These are phyloP conservation scores for Rhaphigaster nebulosa DNA, from an alignment of 2,888 invertebrate genomes.

Conservation along the genomic window DNA sequence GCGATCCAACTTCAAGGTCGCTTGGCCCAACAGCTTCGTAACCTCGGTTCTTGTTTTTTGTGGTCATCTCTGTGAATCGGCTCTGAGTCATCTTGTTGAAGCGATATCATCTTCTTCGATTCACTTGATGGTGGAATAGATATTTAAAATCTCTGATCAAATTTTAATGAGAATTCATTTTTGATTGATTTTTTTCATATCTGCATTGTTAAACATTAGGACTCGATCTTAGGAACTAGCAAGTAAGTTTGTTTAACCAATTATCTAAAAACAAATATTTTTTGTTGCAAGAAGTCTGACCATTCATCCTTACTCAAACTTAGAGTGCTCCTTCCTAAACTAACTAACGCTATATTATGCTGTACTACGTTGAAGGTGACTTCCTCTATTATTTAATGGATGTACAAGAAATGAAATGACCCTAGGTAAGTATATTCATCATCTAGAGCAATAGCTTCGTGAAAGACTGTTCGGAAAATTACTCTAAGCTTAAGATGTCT, in stretches of 20 bases:
- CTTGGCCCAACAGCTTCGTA: neutral
- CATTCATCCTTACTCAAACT: neutral
- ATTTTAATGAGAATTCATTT: no score
- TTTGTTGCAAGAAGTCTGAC: no score
- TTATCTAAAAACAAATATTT: no score
- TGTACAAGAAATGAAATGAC: neutral
- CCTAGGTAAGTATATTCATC: neutral
- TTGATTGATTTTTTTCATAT: neutral
- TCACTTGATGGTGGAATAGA: no score
- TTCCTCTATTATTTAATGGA: neutral
- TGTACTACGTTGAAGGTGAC: neutral
- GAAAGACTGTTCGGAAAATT: neutral
- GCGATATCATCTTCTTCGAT: neutral
- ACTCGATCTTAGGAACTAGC: no score
- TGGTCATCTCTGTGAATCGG: neutral
- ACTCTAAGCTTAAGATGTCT: neutral
- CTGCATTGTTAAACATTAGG: no score
- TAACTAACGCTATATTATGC: neutral
- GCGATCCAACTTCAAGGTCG: constrained; percentile 26
- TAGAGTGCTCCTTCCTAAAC: neutral
- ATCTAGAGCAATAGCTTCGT: neutral
- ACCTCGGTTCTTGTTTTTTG: constrained; percentile 10
- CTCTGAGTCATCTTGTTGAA: neutral
- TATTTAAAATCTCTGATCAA: no score
- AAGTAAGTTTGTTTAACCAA: no score